A percentile compares a stretch with the other conserved stretches of the same genome.
phyloP scores from a whole-genome alignment of 2,888 invertebrate genomes.

The Hirtodrosophila confusa region DNA sequence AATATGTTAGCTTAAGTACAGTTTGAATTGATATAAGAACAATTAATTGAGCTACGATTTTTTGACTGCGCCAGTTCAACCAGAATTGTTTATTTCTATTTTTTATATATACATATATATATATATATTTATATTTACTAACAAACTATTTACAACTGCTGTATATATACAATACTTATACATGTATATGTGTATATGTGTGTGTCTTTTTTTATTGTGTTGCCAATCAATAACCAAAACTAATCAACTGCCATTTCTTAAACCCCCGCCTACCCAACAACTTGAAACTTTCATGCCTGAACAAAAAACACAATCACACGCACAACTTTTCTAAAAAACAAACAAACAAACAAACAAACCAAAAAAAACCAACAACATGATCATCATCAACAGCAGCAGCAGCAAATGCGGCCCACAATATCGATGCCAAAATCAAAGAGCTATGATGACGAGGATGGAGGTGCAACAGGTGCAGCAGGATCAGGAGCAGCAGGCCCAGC shows the following conservation, averaged over 20 bases:
- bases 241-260: slow-evolving; percentile 68
- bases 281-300: slow-evolving; percentile 19
- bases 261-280: slow-evolving; percentile 36
- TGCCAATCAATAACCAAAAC: slow-evolving; percentile 54
- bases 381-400: slow-evolving; percentile 41
- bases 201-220: slow-evolving; percentile 1
- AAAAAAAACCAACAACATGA: slow-evolving; percentile 12
- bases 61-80: too few species aligned
- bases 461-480: background rate
- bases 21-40: slow-evolving; percentile 9
- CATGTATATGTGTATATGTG: too few species aligned
- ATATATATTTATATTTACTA: too few species aligned
- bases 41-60: background rate
- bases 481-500: slow-evolving; percentile 1
- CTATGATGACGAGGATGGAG: slow-evolving; percentile 79
- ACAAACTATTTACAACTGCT: too few species aligned
- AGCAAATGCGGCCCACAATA: slow-evolving; percentile 84
- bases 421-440: slow-evolving; percentile 86
- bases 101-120: too few species aligned
- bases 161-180: too few species aligned
- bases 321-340: slow-evolving; percentile 16
- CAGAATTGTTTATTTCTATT: too few species aligned
- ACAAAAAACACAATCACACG: slow-evolving; percentile 20
- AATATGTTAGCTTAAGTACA: slow-evolving; percentile 14
- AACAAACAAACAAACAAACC: slow-evolving; percentile 8